Evolutionary conservation across 2,797 vertebrate species (phyloP).

Genomic region (Argya squamiceps): DNA sequence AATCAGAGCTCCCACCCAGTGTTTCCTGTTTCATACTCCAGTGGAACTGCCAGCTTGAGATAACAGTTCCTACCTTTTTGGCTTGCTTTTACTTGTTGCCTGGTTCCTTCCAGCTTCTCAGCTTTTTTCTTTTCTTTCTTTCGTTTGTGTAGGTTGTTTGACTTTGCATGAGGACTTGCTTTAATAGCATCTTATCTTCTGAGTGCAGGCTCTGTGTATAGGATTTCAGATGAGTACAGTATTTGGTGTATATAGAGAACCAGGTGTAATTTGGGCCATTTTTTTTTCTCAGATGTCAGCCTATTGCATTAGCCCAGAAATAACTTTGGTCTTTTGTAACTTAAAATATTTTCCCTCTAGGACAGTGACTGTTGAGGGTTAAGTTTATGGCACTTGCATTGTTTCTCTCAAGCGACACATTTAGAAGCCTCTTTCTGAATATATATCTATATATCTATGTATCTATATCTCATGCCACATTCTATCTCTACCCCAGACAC

Average conservation of each 20-base stretch:
- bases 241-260: not conserved
- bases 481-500: not conserved
- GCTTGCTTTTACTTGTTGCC: not conserved
- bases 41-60: conserved; percentile 20
- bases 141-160: not conserved
- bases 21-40: conserved; percentile 39
- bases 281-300: not conserved
- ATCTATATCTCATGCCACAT: not conserved
- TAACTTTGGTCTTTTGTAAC: not conserved
- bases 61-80: conserved; percentile 42
- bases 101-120: conserved; percentile 34
- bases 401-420: not conserved
- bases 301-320: not conserved
- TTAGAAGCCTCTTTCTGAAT: not conserved
- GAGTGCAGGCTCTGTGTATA: not conserved
- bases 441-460: too few relatives aligned
- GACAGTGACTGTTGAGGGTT: not conserved
- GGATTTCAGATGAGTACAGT: not conserved
- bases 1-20: not conserved
- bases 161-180: not conserved
- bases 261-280: not conserved
- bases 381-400: not conserved
- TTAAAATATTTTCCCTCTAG: not conserved
- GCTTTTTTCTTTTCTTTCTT: not conserved
- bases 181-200: not conserved